Percentiles rank a stretch among this genome's conserved stretches.
Conservation (phyloP, 2,113 vertebrate genomes). For the Cynoglossus semilaevis region DNA sequence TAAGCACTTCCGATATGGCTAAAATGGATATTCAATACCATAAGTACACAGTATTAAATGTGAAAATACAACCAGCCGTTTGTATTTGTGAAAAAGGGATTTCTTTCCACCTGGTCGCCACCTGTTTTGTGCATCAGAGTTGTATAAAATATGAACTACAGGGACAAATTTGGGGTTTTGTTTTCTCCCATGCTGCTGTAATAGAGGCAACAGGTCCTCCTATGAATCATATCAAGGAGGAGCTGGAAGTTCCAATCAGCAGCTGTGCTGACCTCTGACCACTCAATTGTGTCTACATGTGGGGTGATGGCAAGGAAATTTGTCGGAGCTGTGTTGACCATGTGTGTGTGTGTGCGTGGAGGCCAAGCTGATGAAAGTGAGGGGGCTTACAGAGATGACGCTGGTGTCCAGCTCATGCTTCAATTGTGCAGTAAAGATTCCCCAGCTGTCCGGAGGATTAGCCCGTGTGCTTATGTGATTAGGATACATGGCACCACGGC, state of each 20-base stretch:
- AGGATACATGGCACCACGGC: constrained; percentile 75
- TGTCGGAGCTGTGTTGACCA: constrained; percentile 24
- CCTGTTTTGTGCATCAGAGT: constrained; percentile 62
- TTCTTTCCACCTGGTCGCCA: constrained; percentile 51
- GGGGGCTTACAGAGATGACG: constrained; percentile 58
- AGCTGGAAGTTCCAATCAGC: constrained; percentile 67
- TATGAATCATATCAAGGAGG: constrained; percentile 24
- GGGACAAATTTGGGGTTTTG: constrained; percentile 53
- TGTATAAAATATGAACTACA: constrained; percentile 61
- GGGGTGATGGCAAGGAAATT: constrained; percentile 41
- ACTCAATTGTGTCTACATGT: constrained; percentile 36
- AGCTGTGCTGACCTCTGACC: constrained; percentile 54
- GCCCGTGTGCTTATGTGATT: constrained; percentile 76
- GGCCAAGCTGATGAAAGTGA: constrained; percentile 55
- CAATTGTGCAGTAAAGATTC: constrained; percentile 74
- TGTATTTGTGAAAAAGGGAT: constrained; percentile 35
- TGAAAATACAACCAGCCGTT: constrained; percentile 34
- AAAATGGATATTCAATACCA: constrained; percentile 55
- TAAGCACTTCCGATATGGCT: constrained; percentile 56
- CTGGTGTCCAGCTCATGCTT: constrained; percentile 69
- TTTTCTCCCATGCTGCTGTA: constrained; percentile 52
- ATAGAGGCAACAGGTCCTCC: constrained; percentile 52
- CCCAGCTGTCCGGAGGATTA: constrained; percentile 78
- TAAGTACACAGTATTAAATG: constrained; percentile 47
- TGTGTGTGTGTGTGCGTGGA: constrained; percentile 31